Conservation (phyloP, 2,113 vertebrate species). For the Boleophthalmus pectinirostris region DNA sequence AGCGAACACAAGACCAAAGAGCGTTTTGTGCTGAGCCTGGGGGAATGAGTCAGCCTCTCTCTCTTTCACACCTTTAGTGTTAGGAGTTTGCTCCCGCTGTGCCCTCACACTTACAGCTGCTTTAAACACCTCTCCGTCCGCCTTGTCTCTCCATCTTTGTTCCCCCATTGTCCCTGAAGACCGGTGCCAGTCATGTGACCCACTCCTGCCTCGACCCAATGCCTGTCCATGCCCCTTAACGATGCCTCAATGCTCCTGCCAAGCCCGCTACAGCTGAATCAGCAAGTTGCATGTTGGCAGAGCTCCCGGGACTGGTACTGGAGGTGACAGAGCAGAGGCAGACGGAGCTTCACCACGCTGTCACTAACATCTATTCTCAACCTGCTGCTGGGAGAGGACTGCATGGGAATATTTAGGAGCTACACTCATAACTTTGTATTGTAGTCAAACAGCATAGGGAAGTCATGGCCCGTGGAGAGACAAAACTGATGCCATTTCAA, state of each 20-base stretch:
- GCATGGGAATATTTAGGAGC: conserved; percentile 24
- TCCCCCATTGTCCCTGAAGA: background rate
- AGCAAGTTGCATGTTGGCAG: conserved; percentile 50
- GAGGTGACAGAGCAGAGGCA: conserved; percentile 54
- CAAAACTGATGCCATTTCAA: background rate
- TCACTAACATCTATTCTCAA: conserved; percentile 41
- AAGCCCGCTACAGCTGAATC: conserved; percentile 49
- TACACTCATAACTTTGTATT: conserved; percentile 24
- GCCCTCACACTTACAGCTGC: conserved; percentile 20
- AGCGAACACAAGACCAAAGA: conserved; percentile 37
- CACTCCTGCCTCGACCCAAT: conserved; percentile 24
- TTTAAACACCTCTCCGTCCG: conserved; percentile 13
- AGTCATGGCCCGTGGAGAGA: background rate
- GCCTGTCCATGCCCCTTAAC: conserved; percentile 46
- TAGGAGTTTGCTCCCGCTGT: conserved; percentile 12
- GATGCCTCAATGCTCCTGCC: conserved; percentile 39
- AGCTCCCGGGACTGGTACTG: conserved; percentile 25
- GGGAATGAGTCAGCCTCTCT: conserved; percentile 47
- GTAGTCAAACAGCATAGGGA: conserved; percentile 11
- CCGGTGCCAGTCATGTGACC: conserved; percentile 8
- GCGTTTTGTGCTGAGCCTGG: conserved; percentile 45
- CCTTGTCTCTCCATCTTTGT: background rate
- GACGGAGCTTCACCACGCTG: conserved; percentile 41
- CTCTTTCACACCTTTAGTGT: conserved; percentile 34
- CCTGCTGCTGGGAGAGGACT: background rate